Conservation (phyloP, 2,113 vertebrate species). For the Vimba vimba region DNA sequence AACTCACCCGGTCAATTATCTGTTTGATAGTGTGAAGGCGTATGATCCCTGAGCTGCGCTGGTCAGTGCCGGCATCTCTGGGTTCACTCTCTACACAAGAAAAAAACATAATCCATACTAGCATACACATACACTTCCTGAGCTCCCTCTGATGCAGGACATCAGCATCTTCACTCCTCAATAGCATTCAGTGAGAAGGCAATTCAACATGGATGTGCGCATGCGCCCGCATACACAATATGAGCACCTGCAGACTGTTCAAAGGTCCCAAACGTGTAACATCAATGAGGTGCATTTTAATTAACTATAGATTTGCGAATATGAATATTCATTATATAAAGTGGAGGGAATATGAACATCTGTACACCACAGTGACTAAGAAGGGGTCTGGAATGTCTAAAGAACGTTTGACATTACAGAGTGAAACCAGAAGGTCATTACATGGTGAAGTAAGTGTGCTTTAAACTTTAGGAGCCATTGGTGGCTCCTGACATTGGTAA, state of each 20-base stretch:
- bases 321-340: neutral
- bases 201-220: slow-evolving; percentile 48
- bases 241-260: slow-evolving; percentile 26
- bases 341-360: neutral
- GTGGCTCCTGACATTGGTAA: neutral
- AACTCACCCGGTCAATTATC: slow-evolving; percentile 94
- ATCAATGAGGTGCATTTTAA: neutral
- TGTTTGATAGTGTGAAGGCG: slow-evolving; percentile 99
- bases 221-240: slow-evolving; percentile 48
- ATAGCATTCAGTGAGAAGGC: slow-evolving; percentile 56
- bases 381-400: neutral
- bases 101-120: slow-evolving; percentile 21
- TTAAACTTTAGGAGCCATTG: neutral
- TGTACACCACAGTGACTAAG: neutral
- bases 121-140: neutral
- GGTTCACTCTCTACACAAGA: slow-evolving; percentile 89
- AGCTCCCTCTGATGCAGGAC: slow-evolving; percentile 25
- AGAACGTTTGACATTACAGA: neutral
- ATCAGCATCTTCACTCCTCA: slow-evolving; percentile 53
- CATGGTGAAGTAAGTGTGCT: neutral
- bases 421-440: slow-evolving; percentile 11
- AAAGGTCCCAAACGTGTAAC: neutral
- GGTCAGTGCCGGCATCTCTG: slow-evolving; percentile 94
- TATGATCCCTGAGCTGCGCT: slow-evolving; percentile 96
- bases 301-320: neutral